Evolutionary conservation across 2,797 vertebrate genomes (phyloP).

Genomic region (Lithobates pipiens): DNA sequence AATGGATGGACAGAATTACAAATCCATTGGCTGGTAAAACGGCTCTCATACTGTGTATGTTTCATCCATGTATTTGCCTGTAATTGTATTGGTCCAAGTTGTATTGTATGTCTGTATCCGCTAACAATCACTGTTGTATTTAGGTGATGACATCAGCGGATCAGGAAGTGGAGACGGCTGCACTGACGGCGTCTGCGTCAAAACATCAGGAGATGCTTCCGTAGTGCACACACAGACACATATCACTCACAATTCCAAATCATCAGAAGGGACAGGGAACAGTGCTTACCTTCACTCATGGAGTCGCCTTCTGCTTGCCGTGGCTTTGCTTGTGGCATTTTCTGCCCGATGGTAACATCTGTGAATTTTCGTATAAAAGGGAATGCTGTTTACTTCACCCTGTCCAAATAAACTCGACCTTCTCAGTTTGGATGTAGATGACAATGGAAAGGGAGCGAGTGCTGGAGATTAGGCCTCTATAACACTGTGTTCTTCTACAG

Average conservation of each 20-base stretch:
- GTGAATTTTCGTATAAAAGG: conserved; percentile 65
- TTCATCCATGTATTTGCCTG: no score
- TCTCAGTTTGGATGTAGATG: conserved; percentile 67
- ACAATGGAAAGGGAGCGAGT: conserved; percentile 36
- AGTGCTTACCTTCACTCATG: conserved; percentile 66
- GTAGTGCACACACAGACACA: conserved; percentile 73
- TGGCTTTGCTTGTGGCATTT: conserved; percentile 64
- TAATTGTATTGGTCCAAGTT: no score
- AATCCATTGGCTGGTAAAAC: no score
- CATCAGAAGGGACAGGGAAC: conserved; percentile 67
- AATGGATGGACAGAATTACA: no score
- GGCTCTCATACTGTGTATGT: no score
- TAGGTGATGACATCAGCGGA: conserved; percentile 80
- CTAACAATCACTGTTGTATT: conserved; percentile 30
- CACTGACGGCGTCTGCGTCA: conserved; percentile 71
- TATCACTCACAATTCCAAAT: conserved; percentile 75
- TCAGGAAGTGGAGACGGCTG: conserved; percentile 79
- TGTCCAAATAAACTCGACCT: conserved; percentile 73
- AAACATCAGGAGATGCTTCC: conserved; percentile 72
- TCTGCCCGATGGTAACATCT: conserved; percentile 75
- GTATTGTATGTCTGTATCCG: no score
- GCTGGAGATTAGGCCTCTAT: conserved; percentile 42
- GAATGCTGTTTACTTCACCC: conserved; percentile 73
- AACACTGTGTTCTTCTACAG: conserved; percentile 60
- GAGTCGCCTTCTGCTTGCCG: conserved; percentile 62